Evolutionary conservation across 2,113 vertebrate genomes (phyloP).

Genomic region (Symphodus melops): DNA sequence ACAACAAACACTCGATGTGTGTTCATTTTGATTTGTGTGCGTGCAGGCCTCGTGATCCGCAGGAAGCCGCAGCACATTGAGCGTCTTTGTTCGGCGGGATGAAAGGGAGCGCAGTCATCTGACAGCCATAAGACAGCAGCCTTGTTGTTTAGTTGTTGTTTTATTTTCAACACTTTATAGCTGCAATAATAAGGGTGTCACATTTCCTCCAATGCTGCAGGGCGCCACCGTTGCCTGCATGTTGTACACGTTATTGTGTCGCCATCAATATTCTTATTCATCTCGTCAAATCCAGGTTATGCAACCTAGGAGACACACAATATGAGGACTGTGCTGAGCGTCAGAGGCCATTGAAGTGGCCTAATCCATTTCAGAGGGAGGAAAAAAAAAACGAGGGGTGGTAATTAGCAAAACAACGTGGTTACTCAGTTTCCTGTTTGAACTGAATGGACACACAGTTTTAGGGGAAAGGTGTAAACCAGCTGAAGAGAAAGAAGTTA

Average conservation of each 20-base stretch:
- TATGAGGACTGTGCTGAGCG: conserved; percentile 46
- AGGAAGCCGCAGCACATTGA: conserved; percentile 57
- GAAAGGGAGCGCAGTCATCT: conserved; percentile 61
- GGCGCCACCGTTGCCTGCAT: conserved; percentile 9
- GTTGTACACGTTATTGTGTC: conserved; percentile 16
- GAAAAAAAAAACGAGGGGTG: conserved; percentile 31
- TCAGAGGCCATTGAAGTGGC: conserved; percentile 6
- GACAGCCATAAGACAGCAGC: conserved; percentile 28
- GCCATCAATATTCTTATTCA: conserved; percentile 57
- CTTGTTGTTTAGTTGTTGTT: conserved; percentile 29
- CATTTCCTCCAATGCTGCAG: conserved; percentile 17
- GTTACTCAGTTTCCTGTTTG: conserved; percentile 26
- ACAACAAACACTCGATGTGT: conserved; percentile 12
- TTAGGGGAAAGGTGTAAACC: not conserved
- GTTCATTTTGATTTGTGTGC: conserved; percentile 38
- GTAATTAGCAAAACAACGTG: conserved; percentile 48
- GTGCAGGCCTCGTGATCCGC: conserved; percentile 43
- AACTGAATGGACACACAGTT: not conserved
- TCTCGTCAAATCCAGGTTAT: conserved; percentile 34
- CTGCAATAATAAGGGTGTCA: conserved; percentile 19
- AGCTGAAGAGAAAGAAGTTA: conserved; percentile 31
- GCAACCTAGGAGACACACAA: conserved; percentile 44
- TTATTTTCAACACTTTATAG: conserved; percentile 19
- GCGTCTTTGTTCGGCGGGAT: conserved; percentile 53
- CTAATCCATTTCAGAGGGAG: conserved; percentile 27